These are phyloP conservation scores for Carcharodon carcharias DNA, from an alignment of 2,797 vertebrate species.

Conservation along the genomic window DNA sequence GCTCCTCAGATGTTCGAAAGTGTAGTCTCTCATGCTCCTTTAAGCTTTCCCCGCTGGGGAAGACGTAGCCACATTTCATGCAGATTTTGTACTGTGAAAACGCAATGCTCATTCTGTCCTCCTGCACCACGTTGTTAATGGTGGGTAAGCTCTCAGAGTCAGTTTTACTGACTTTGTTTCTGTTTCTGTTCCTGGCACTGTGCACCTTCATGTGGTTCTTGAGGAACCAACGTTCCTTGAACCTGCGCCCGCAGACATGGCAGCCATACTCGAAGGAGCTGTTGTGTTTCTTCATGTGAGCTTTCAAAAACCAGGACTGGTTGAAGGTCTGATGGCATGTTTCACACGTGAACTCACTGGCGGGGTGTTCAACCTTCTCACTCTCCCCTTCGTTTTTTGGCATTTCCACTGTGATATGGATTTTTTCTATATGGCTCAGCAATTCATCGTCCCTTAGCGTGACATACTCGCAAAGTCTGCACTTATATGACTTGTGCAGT, in stretches of 20 bases:
- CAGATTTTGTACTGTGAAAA: constrained; percentile 77
- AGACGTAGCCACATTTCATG: constrained; percentile 88
- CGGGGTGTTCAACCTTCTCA: constrained; percentile 52
- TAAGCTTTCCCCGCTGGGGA: constrained; percentile 80
- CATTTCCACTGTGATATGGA: constrained; percentile 77
- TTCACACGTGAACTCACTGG: constrained; percentile 76
- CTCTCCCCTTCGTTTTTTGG: constrained; percentile 56
- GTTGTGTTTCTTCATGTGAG: constrained; percentile 90
- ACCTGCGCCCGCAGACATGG: constrained; percentile 82
- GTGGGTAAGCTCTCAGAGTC: constrained; percentile 72
- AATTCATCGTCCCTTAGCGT: constrained; percentile 77
- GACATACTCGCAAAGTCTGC: constrained; percentile 75
- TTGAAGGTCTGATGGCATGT: constrained; percentile 84
- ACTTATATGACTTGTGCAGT: constrained; percentile 72
- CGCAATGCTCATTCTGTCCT: constrained; percentile 60
- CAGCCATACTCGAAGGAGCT: constrained; percentile 85
- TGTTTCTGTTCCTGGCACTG: constrained; percentile 66
- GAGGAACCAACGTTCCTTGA: constrained; percentile 94
- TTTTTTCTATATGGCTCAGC: constrained; percentile 82
- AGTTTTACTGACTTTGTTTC: constrained; percentile 65
- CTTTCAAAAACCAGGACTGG: constrained; percentile 90
- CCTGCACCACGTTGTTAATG: constrained; percentile 82
- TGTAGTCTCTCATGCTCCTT: constrained; percentile 76
- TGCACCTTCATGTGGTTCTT: constrained; percentile 98
- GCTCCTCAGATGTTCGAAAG: constrained; percentile 52